Base-by-base conservation (phyloP, 2,888 invertebrate species). In the Epistrophe eligans region DNA sequence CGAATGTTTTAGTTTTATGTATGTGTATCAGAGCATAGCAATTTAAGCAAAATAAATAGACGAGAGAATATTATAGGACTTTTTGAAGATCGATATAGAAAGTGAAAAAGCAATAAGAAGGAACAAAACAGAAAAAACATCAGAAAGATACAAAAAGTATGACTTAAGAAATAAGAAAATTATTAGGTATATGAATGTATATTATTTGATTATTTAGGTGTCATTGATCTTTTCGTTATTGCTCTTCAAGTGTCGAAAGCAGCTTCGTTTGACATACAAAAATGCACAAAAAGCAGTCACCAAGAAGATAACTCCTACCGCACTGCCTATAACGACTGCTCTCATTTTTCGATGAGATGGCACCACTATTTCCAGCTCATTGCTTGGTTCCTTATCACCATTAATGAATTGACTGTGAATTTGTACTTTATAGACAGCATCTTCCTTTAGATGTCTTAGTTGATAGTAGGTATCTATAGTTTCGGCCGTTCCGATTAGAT, bases 371-470 rank as follows among this genome's bases (percentile, higher is more conserved):
- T 94, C 93, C 64, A 95, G 94, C 89, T 94, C 95, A 62, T 95
- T 95, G 88, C 95, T 95, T 58, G 94, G 93, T n/a, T 95, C 94
- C 89, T 95, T 94, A 89, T 94, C 95, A 90, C 95, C 95, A 77
- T 94, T 94, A 2, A 93, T 91, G 0, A 95, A 94, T 81, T 95
- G 93, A 0, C 97, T 96, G 84, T 95, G 92, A 80, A 98, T 96
- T 92, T 96, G 95, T 90, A 97, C 96, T 90, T 94, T 94, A 92
- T 97, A 97, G 71, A 94, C 94, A 89, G 94, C 95, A 89, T 97
- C 97, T 90, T 97, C 97, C 89, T 95, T 94, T 89, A 97, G 93
- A 88, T 94, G 94, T 89, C 95, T 94, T 89, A 97, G 96, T 95
- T 94, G 93, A 91, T 95, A 95, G 91, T 95, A 95, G 89, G 95